These are phyloP conservation scores for Agrochola lota DNA, from an alignment of 2,888 invertebrate species.

Conservation along the genomic window DNA sequence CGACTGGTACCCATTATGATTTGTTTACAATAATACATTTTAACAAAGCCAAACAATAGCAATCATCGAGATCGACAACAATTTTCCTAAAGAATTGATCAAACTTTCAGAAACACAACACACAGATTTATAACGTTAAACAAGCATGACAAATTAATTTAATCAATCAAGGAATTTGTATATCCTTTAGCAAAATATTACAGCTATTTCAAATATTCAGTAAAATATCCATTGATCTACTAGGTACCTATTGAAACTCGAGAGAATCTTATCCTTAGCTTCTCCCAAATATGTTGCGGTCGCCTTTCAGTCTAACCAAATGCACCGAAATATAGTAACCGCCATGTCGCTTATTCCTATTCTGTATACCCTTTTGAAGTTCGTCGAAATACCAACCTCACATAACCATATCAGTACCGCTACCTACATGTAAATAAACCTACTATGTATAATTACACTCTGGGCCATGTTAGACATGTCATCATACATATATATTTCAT, in stretches of 20 bases:
- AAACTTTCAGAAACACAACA: background rate
- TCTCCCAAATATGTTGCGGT: slow-evolving; percentile 14
- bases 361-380: background rate
- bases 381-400: background rate
- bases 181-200: background rate
- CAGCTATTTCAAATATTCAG: background rate
- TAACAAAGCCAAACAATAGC: background rate
- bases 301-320: slow-evolving; percentile 21
- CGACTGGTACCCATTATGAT: no score
- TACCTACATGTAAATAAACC: background rate
- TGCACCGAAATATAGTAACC: background rate
- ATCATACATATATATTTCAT: background rate
- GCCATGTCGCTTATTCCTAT: background rate
- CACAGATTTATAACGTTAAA: background rate
- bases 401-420: background rate
- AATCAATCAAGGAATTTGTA: background rate
- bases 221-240: background rate
- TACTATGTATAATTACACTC: background rate
- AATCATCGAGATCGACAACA: no score
- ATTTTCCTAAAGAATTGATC: background rate
- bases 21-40: background rate
- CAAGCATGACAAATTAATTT: background rate
- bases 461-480: background rate
- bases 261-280: background rate
- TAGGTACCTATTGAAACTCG: background rate